A percentile compares a stretch with the other conserved stretches of the same genome.
Conservation (phyloP, 2,888 invertebrate species). For the Ethmia dodecea region DNA sequence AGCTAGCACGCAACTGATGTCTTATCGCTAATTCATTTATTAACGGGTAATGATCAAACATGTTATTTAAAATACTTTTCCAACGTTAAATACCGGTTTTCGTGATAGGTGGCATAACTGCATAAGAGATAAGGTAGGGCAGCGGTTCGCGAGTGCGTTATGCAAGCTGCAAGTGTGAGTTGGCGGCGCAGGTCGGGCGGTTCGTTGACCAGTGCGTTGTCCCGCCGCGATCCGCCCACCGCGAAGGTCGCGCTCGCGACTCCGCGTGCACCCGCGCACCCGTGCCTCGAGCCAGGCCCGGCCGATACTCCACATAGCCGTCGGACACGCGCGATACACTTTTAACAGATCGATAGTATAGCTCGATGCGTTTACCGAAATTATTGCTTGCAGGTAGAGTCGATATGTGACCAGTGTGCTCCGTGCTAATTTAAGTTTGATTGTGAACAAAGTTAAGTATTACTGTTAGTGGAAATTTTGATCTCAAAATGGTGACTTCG, state of each 20-base stretch:
- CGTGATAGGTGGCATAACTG: slow-evolving; percentile 38
- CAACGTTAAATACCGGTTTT: slow-evolving; percentile 26
- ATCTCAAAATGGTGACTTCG: slow-evolving; percentile 80
- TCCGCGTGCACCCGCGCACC: slow-evolving; percentile 56
- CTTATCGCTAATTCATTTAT: slow-evolving; percentile 53
- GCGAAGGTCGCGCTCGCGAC: slow-evolving; percentile 72
- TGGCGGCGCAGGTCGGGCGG: slow-evolving; percentile 50
- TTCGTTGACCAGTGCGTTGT: slow-evolving; percentile 76
- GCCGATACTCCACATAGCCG: slow-evolving; percentile 15
- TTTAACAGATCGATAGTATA: too few relatives aligned
- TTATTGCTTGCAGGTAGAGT: slow-evolving; percentile 54
- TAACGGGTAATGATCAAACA: too few relatives aligned
- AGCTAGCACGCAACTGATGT: slow-evolving; percentile 41
- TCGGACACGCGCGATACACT: too few relatives aligned
- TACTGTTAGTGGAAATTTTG: slow-evolving; percentile 61
- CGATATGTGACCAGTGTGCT: slow-evolving; percentile 73
- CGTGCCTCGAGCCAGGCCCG: slow-evolving; percentile 16
- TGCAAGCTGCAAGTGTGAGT: slow-evolving; percentile 54
- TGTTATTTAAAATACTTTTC: too few relatives aligned
- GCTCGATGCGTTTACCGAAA: slow-evolving; percentile 45
- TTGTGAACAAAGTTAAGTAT: slow-evolving; percentile 48
- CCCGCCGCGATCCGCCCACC: slow-evolving; percentile 57
- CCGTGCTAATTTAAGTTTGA: slow-evolving; percentile 57
- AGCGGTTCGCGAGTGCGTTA: slow-evolving; percentile 50
- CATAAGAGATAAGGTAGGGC: slow-evolving; percentile 49